Evolutionary conservation across 2,888 invertebrate genomes (phyloP), one percentile per base, ranked within the genome.

Genomic region (Lithodes maja): DNA sequence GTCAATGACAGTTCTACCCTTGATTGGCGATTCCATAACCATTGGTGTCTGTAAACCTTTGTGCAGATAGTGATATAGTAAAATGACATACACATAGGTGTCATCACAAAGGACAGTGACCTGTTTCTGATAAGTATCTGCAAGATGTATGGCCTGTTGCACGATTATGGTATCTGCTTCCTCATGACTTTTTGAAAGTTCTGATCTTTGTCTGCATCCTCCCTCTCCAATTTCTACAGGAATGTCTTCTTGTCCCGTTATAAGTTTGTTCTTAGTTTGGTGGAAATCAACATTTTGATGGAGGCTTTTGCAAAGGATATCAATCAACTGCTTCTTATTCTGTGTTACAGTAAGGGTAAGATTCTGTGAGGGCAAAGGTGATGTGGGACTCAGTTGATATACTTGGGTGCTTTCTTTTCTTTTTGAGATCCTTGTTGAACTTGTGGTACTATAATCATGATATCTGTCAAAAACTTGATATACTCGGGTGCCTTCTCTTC

Each of bases 361-460:
- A 83, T 83, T 83, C 71, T 83, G 83, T 83, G 83, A 83, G 49
- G 83, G 83, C 69, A 83, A 83, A 83, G 12, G 69, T 12, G 79
- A 79, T 54, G 53, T 79, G 79, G 61, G 55, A 79, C 83, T 83
- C 83, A 83, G 52, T 15, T 69, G 69, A 83, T 69, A 83, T 33
- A 83, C 83, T 83, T 50, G 17, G 69, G 52, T 68, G 83, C 69
- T 50, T 83, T 83, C 68, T 83, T 69, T 68, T 50, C 83, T 83
- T 83, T 71, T 83, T 83, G 50, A 83, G 83, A 83, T 68, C 83
- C 69, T 83, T 83, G 83, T 83, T 69, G 83, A 69, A 83, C 50
- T 17, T 50, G 71, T 83, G 83, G 83, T 83, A 33, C 33, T 33
- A 33, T 33, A 33, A 33, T 33, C 33, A 33, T 33, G 33, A 33